Evolutionary conservation across 2,797 vertebrate species (phyloP), one percentile per base, ranked within the genome.

Genomic region (Falco novaeseelandiae): DNA sequence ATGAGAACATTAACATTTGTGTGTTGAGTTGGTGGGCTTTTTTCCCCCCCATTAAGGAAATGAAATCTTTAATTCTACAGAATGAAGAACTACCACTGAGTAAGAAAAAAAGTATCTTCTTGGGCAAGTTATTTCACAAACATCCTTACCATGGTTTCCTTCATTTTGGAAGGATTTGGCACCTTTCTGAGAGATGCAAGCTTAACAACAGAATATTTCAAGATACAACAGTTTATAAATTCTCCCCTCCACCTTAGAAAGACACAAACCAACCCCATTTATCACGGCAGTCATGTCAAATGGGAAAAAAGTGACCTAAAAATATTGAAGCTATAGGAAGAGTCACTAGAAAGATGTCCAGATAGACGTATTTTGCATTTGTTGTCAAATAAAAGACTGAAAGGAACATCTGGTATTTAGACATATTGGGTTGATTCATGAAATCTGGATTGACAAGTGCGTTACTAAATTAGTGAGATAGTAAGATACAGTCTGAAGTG

Each of bases 301-400:
- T 8, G 18, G 30, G 62, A 62, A 66, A 44, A 38, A 52, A 48
- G 9, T 6, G 7, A 66, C 74, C 51, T 14, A 18, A 42, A 77
- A 51, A 32, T 0, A 21, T 4, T 48, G 67, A 67, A 70, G n/a
- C 44, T 77, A 22, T 5, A 61, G 20, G 21, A 66, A 21, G 3
- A 46, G 36, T 6, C 48, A 51, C 49, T 23, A 21, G 7, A 77
- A 78, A 30, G 5, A 22, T 7, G 5, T 29, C 32, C 52, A 51
- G 19, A 18, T 12, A 17, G 4, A 2, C 3, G 15, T 18, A 21
- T 12, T 48, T 51, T 48, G 0, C 0, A 25, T 27, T 38, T 67
- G 21, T 17, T 57, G 23, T 49, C 44, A 59, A 55, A 79, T 6
- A 23, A 32, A 76, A 63, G 65, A 14, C 48, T 55, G 67, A 69